Base-by-base conservation (phyloP, 2,888 invertebrate species). In the Rotaria magnacalcarata region DNA sequence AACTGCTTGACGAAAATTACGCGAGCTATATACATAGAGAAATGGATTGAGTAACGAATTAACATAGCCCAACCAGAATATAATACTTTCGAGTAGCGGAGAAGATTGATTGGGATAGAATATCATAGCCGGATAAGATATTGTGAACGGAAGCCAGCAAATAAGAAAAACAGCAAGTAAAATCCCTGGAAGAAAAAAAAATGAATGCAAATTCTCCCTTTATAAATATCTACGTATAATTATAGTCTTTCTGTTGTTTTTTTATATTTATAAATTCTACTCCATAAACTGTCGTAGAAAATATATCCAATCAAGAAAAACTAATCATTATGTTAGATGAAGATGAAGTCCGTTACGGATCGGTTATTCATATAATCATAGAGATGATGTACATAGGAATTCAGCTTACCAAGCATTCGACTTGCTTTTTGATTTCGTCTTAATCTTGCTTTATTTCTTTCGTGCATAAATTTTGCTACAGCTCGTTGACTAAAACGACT, bases 21-120 rank as follows among this genome's bases (percentile, higher is more conserved):
- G 21, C 3, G 47, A 47, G 47, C 86, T 86, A 24, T 86, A 86
- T 19, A 86, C 86, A 74, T 86, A 86, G 14, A 86, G 16, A n/a
- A 86, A 85, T 16, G 86, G 86, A 86, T 86, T 86, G 21, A 86
- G 80, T 74, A 75, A 56, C 5, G 86, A 86, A 56, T 86, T 86
- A 7, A 86, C 54, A n/a, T 86, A 86, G 41, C 86, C 86, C 24
- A 86, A 43, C 86, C 86, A 86, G 50, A 85, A 86, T 14, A 85
- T 56, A 56, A 86, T 75, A 47, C 43, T 27, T 24, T 34, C 56
- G 67, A 85, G 24, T 43, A 58, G 11, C 7, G 67, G n/a, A 34
- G 86, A 47, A 41, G 85, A 58, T 41, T 75, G 19, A 6, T 16
- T 56, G 3, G 27, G 85, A 80, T 56, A 85, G n/a, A 86, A 85